Conservation (phyloP, 30 jellyfish, hydroid and myxozoan species). For the Calvadosia cruxmelitensis region DNA sequence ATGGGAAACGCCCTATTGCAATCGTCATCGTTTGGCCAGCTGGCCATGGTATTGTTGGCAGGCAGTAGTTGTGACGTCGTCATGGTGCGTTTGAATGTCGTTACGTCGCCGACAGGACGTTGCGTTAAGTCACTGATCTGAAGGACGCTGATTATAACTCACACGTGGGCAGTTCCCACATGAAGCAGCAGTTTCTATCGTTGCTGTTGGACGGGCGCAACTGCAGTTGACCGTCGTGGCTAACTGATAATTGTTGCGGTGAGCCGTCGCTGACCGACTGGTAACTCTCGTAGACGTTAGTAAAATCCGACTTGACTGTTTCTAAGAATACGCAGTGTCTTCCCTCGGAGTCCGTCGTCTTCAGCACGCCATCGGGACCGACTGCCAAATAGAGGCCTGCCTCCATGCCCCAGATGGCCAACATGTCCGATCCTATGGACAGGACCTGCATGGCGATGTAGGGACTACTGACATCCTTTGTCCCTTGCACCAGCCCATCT, state of each 20-base stretch:
- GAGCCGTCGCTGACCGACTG: slow-evolving; percentile 76
- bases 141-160: too few relatives aligned
- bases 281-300: slow-evolving; percentile 68
- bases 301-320: slow-evolving; percentile 68
- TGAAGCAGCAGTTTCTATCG: too few relatives aligned
- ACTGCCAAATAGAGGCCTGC: slow-evolving; percentile 87
- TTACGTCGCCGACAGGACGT: too few relatives aligned
- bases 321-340: slow-evolving; percentile 90
- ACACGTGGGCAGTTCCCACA: too few relatives aligned
- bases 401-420: slow-evolving; percentile 93
- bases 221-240: slow-evolving; percentile 38
- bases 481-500: slow-evolving; percentile 82
- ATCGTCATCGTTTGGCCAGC: too few relatives aligned
- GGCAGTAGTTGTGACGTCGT: too few relatives aligned
- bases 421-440: slow-evolving; percentile 97
- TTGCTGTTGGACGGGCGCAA: too few relatives aligned
- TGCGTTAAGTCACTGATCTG: too few relatives aligned
- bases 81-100: too few relatives aligned
- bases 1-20: too few relatives aligned
- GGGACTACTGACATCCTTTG: slow-evolving; percentile 65
- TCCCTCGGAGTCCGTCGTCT: slow-evolving; percentile 85
- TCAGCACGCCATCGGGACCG: slow-evolving; percentile 37
- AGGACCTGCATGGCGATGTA: slow-evolving; percentile 71
- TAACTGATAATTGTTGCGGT: slow-evolving; percentile 64
- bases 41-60: too few relatives aligned